A percentile compares a stretch with the other conserved stretches of the same genome.
These are phyloP conservation scores for Mesorhabditis spiculigera DNA, from an alignment of 2,888 invertebrate species.

Conservation along the genomic window DNA sequence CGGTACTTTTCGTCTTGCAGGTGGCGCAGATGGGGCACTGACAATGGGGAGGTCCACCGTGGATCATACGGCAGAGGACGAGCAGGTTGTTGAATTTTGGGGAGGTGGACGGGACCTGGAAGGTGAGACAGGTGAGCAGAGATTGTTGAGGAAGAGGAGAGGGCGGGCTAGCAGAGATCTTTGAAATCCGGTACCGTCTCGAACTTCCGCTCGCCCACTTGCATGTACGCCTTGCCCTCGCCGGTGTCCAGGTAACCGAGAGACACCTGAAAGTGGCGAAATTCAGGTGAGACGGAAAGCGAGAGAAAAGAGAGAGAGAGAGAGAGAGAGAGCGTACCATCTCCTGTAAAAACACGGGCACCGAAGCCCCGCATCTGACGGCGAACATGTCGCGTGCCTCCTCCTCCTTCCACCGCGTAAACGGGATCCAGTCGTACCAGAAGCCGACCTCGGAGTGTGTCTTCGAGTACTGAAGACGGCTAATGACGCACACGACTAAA, in stretches of 20 bases:
- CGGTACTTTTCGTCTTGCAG: neutral
- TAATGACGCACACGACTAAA: too few species aligned
- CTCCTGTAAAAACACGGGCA: conserved; percentile 25
- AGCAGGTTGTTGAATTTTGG: neutral
- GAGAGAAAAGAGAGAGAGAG: neutral
- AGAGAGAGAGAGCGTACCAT: conserved; percentile 8
- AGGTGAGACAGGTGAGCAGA: too few species aligned
- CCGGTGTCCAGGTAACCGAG: too few species aligned
- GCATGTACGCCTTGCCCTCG: too few species aligned
- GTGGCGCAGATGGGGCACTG: conserved; percentile 9
- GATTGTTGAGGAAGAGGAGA: too few species aligned
- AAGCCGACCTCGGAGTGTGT: conserved; percentile 16
- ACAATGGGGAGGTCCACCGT: conserved; percentile 14
- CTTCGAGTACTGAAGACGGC: neutral
- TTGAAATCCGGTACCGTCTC: too few species aligned
- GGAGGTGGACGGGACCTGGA: too few species aligned
- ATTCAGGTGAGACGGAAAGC: too few species aligned
- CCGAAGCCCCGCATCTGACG: conserved; percentile 24
- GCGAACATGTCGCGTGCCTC: conserved; percentile 15
- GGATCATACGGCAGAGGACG: conserved; percentile 8
- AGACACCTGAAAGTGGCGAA: too few species aligned
- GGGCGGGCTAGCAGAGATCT: too few species aligned
- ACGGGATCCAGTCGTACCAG: conserved; percentile 26
- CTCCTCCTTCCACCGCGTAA: conserved; percentile 15
- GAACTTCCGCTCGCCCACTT: too few species aligned